Conservation (phyloP, 2,888 invertebrate genomes). For the Lepidonotus clava region DNA sequence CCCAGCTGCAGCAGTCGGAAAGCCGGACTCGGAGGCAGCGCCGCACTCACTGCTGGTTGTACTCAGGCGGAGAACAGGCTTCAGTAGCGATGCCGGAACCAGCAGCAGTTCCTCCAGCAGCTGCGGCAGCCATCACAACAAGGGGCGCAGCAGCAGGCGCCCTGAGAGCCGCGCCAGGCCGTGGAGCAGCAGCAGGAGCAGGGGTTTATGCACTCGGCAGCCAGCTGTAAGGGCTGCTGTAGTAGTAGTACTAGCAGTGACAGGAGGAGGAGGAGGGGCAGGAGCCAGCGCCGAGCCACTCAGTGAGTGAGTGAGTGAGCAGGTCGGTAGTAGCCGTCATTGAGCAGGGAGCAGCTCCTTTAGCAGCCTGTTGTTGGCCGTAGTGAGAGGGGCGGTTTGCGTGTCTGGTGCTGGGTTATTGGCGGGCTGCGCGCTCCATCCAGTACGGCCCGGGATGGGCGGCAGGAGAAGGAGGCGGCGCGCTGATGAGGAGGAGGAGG, state of each 20-base stretch:
- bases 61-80: too few relatives aligned
- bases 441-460: too few relatives aligned
- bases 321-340: not conserved
- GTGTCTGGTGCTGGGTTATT: too few relatives aligned
- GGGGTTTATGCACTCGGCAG: not conserved
- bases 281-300: not conserved
- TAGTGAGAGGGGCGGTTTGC: not conserved
- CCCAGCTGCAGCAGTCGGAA: too few relatives aligned
- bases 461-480: too few relatives aligned
- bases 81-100: not conserved
- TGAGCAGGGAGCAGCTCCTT: not conserved
- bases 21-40: too few relatives aligned
- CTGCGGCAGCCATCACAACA: not conserved
- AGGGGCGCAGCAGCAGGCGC: not conserved
- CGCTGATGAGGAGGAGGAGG: too few relatives aligned
- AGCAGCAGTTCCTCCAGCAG: slow-evolving; percentile 14
- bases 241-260: not conserved
- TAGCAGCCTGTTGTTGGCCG: not conserved
- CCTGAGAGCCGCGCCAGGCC: too few relatives aligned
- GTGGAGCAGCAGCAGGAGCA: not conserved
- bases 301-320: not conserved
- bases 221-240: not conserved
- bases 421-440: too few relatives aligned
- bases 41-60: too few relatives aligned
- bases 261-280: not conserved